Evolutionary conservation across 1,140 invertebrate genomes (phyloP).

Genomic region (Meloidogyne chitwoodi): DNA sequence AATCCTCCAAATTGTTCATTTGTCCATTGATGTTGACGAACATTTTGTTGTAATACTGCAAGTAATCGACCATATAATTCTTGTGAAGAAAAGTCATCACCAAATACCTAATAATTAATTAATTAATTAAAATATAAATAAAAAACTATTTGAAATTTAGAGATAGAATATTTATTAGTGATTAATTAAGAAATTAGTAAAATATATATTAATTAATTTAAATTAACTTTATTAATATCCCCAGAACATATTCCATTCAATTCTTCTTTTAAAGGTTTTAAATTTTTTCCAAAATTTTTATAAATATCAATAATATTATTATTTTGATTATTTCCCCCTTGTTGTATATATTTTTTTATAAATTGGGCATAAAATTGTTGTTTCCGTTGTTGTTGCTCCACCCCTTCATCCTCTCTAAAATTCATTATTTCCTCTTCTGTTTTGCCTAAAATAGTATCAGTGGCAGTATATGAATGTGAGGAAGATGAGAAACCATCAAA

Average conservation of each 20-base stretch:
- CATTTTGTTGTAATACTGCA: conserved; percentile 9
- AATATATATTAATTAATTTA: no score
- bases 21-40: conserved; percentile 27
- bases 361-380: neutral
- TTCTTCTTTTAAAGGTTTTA: conserved; percentile 15
- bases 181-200: no score
- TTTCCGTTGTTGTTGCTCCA: neutral
- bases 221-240: conserved; percentile 9
- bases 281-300: conserved; percentile 7
- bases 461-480: no score
- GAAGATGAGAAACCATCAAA: no score
- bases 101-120: neutral
- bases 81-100: conserved; percentile 12
- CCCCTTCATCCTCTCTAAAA: neutral
- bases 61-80: conserved; percentile 20
- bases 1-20: neutral
- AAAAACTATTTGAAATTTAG: neutral
- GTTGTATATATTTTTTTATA: neutral
- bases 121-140: neutral
- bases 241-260: conserved; percentile 16
- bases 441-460: conserved; percentile 6
- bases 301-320: neutral
- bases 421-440: conserved; percentile 10
- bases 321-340: neutral
- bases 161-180: no score